These are phyloP conservation scores for Anser brachyrhynchus DNA, from an alignment of 2,113 vertebrate species.

Conservation along the genomic window DNA sequence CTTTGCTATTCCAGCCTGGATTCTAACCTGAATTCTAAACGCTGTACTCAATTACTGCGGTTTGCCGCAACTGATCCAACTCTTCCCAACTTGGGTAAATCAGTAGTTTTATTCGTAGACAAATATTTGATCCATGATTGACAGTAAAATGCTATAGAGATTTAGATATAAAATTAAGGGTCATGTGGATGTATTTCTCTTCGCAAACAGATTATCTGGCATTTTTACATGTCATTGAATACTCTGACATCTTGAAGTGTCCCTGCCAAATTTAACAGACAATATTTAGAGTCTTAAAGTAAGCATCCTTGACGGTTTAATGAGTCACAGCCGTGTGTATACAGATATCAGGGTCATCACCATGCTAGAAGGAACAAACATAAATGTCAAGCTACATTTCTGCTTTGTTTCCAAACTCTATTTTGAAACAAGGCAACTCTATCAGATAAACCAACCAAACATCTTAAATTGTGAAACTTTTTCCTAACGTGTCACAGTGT, in stretches of 20 bases:
- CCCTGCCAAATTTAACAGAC: not conserved
- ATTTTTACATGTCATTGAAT: not conserved
- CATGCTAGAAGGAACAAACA: not conserved
- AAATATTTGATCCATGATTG: not conserved
- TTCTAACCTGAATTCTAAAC: not conserved
- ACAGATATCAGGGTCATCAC: not conserved
- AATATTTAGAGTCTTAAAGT: not conserved
- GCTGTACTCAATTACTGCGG: not conserved
- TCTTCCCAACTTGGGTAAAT: not conserved
- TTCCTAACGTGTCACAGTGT: not conserved
- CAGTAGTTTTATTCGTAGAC: not conserved
- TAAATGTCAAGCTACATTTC: not conserved
- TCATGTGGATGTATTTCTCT: not conserved
- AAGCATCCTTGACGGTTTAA: not conserved
- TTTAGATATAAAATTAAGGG: not conserved
- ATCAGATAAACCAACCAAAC: not conserved
- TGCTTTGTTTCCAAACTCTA: not conserved
- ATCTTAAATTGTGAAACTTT: not conserved
- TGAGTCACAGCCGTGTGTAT: not conserved
- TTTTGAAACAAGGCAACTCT: not conserved
- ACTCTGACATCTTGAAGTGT: not conserved
- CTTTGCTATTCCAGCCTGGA: not conserved
- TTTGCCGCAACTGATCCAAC: too few relatives aligned
- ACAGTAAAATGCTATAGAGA: not conserved
- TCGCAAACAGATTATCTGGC: not conserved